These are phyloP conservation scores for Alouatta palliata DNA, from an alignment of 2,113 vertebrate species.

Conservation along the genomic window DNA sequence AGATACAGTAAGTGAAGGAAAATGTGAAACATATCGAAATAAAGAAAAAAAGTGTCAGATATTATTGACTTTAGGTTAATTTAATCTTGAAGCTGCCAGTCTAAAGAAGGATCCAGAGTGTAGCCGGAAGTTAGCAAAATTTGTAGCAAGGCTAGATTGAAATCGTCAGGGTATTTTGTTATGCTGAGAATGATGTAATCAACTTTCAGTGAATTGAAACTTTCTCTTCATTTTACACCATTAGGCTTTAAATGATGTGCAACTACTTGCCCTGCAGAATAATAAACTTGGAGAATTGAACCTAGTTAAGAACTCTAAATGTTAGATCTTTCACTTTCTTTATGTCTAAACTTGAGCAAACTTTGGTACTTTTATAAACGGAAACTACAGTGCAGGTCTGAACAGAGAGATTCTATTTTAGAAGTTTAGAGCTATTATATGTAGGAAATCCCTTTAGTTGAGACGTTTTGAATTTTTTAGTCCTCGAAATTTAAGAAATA, in stretches of 20 bases:
- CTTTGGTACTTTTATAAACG: not conserved
- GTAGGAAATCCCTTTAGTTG: not conserved
- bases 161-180: slow-evolving; percentile 21
- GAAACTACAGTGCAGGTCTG: not conserved
- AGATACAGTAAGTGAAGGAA: not conserved
- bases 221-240: slow-evolving; percentile 42
- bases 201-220: slow-evolving; percentile 48
- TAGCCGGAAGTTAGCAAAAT: slow-evolving; percentile 11
- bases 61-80: slow-evolving; percentile 22
- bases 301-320: slow-evolving; percentile 51
- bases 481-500: not conserved
- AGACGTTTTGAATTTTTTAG: not conserved
- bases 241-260: slow-evolving; percentile 63
- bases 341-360: slow-evolving; percentile 30
- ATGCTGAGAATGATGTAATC: slow-evolving; percentile 52
- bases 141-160: slow-evolving; percentile 26
- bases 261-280: slow-evolving; percentile 54
- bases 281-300: slow-evolving; percentile 50
- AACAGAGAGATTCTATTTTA: not conserved
- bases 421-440: not conserved
- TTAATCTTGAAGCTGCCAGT: slow-evolving; percentile 13
- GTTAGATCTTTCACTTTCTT: slow-evolving; percentile 18
- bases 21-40: not conserved
- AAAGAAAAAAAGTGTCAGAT: not conserved
- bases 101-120: not conserved